Evolutionary conservation across 2,888 invertebrate genomes (phyloP).

Genomic region (Eupeodes luniger): DNA sequence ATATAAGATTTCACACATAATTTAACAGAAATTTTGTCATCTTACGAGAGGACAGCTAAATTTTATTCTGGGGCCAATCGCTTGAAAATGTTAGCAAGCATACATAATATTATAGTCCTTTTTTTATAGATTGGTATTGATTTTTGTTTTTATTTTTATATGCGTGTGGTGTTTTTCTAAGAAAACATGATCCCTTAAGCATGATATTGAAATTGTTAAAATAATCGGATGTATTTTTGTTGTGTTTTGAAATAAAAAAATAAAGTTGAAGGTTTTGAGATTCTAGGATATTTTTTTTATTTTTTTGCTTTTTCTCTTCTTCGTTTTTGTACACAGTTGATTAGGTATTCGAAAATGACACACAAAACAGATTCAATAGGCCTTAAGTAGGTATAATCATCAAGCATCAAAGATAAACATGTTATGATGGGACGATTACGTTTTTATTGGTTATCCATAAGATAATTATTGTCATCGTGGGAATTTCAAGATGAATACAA

Average conservation of each 20-base stretch:
- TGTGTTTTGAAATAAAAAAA: neutral
- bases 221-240: slow-evolving; percentile 51
- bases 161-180: slow-evolving; percentile 23
- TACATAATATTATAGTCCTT: slow-evolving; percentile 25
- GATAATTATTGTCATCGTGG: slow-evolving; percentile 11
- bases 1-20: slow-evolving; percentile 76
- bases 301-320: too few species aligned
- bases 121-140: slow-evolving; percentile 55
- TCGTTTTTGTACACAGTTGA: slow-evolving; percentile 35
- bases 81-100: slow-evolving; percentile 39
- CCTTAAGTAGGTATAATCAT: neutral
- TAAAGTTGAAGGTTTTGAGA: slow-evolving; percentile 18
- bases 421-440: slow-evolving; percentile 1
- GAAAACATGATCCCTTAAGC: slow-evolving; percentile 73
- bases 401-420: neutral
- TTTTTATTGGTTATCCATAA: neutral
- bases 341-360: slow-evolving; percentile 39
- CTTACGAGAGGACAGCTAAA: slow-evolving; percentile 38
- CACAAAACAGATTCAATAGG: slow-evolving; percentile 1
- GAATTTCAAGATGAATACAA: too few species aligned
- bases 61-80: slow-evolving; percentile 54
- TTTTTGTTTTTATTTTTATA: slow-evolving; percentile 62
- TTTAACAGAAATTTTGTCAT: slow-evolving; percentile 72
- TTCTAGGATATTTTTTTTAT: neutral
- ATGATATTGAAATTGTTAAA: slow-evolving; percentile 67